A percentile compares a stretch with the other conserved stretches of the same genome.
phyloP scores from a whole-genome alignment of 2,888 invertebrate genomes.

The Rhingia campestris region DNA sequence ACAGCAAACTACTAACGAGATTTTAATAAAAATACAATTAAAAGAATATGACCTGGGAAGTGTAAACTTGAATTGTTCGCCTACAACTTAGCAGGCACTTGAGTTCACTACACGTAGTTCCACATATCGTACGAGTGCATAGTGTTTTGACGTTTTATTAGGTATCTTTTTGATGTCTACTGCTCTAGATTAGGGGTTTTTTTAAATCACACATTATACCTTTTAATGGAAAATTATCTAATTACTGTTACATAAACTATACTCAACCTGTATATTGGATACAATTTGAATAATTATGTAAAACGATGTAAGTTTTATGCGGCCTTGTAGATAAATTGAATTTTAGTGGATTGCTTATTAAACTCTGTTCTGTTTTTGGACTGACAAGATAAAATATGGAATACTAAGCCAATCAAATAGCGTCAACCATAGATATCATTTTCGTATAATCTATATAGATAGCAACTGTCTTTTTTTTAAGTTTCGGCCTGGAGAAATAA shows the following conservation, averaged over 20 bases:
- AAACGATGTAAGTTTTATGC: not conserved
- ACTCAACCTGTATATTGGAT: not conserved
- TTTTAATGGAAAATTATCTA: not conserved
- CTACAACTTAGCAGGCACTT: slow-evolving; percentile 39
- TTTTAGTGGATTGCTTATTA: not conserved
- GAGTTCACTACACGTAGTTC: slow-evolving; percentile 27
- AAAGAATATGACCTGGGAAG: slow-evolving; percentile 51
- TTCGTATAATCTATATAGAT: too few relatives aligned
- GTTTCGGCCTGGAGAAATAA: too few relatives aligned
- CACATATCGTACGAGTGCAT: slow-evolving; percentile 31
- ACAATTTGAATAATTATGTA: slow-evolving; percentile 20
- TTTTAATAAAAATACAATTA: slow-evolving; percentile 59
- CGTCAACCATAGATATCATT: too few relatives aligned
- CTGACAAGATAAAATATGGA: slow-evolving; percentile 1
- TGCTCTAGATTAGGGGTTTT: slow-evolving; percentile 29
- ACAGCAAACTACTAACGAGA: slow-evolving; percentile 21
- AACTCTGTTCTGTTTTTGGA: not conserved
- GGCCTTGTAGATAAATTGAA: slow-evolving; percentile 3
- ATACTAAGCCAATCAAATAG: too few relatives aligned
- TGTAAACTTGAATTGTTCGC: slow-evolving; percentile 37
- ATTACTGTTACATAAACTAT: too few relatives aligned
- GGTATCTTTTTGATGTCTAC: slow-evolving; percentile 37
- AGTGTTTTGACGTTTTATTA: slow-evolving; percentile 17
- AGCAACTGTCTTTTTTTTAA: too few relatives aligned
- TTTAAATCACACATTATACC: slow-evolving; percentile 31